These are phyloP conservation scores for Pluvianellus socialis DNA, from an alignment of 2,113 vertebrate species.

Conservation along the genomic window DNA sequence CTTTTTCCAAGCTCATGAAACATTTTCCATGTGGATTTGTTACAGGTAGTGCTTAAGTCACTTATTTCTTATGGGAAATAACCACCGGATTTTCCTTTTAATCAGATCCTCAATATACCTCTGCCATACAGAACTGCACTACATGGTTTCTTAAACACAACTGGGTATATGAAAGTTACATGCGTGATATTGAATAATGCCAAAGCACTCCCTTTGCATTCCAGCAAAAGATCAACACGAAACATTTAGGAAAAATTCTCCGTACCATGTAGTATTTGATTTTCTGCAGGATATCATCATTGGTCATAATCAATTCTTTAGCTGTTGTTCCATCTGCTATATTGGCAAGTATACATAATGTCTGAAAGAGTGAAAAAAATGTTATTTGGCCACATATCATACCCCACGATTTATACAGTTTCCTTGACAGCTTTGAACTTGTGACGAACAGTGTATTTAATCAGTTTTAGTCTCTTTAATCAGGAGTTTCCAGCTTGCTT, in stretches of 20 bases:
- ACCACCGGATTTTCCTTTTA: neutral
- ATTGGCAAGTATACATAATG: slow-evolving; percentile 95
- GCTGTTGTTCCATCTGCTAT: slow-evolving; percentile 96
- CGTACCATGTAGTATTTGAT: slow-evolving; percentile 98
- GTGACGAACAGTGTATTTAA: neutral
- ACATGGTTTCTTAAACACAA: neutral
- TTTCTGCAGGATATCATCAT: slow-evolving; percentile 98
- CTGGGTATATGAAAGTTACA: neutral
- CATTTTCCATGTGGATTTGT: neutral
- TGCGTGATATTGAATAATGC: neutral
- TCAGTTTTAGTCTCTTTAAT: neutral
- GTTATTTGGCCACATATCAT: neutral
- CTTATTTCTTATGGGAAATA: neutral
- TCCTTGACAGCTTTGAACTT: neutral
- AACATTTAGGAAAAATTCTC: neutral
- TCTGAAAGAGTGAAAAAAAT: slow-evolving; percentile 76
- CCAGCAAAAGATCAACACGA: neutral
- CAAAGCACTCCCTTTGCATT: neutral
- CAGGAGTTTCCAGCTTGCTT: neutral
- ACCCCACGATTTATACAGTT: neutral
- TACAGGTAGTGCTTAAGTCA: neutral
- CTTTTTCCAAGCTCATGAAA: neutral
- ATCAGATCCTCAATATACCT: neutral
- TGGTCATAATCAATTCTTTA: slow-evolving; percentile 98
- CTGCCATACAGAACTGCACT: neutral